Percentiles rank a stretch among this genome's conserved stretches.
Conservation (phyloP, 2,888 invertebrate species). For the Andrena hattorfiana region DNA sequence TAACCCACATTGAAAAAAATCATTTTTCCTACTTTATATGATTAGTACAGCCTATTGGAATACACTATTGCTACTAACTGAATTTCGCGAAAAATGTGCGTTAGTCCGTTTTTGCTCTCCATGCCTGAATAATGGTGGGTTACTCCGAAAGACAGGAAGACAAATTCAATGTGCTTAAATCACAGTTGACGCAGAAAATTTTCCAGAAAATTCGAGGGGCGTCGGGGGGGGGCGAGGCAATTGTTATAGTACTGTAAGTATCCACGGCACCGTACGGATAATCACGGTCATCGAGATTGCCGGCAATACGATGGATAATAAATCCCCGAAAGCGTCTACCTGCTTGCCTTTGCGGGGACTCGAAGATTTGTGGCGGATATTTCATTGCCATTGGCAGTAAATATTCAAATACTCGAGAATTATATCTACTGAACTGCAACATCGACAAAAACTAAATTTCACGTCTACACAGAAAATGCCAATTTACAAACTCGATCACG, state of each 20-base stretch:
- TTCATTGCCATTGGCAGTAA: neutral
- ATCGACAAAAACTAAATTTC: too few relatives aligned
- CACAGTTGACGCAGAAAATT: neutral
- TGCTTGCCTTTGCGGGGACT: neutral
- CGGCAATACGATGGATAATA: neutral
- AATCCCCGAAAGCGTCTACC: neutral
- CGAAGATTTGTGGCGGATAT: neutral
- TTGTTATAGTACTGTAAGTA: neutral
- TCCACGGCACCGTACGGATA: conserved; percentile 3
- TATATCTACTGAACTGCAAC: neutral
- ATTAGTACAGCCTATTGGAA: too few relatives aligned
- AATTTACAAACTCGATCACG: too few relatives aligned
- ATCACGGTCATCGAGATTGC: conserved; percentile 6
- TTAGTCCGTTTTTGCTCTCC: too few relatives aligned
- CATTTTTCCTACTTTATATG: too few relatives aligned
- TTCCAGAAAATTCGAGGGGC: neutral
- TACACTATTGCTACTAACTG: too few relatives aligned
- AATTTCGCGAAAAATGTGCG: too few relatives aligned
- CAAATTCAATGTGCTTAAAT: too few relatives aligned
- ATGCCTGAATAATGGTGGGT: too few relatives aligned
- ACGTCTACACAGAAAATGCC: too few relatives aligned
- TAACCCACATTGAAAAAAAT: too few relatives aligned
- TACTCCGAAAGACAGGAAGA: too few relatives aligned
- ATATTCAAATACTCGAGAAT: neutral
- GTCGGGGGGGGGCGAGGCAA: neutral